Conservation (phyloP, 2,888 invertebrate species). For the Pogonocherus hispidulus region DNA sequence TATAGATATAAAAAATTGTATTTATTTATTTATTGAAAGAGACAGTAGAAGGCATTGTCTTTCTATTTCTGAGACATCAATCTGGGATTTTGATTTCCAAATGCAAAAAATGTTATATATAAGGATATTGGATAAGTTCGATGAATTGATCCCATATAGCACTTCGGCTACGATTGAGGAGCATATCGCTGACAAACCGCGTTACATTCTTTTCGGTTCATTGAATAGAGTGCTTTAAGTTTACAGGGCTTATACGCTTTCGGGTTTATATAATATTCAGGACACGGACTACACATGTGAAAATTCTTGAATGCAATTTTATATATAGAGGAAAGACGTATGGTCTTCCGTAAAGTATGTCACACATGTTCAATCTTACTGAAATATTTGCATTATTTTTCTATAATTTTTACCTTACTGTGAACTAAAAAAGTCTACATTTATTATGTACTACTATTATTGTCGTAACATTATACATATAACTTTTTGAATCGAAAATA, state of each 20-base stretch:
- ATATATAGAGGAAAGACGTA: slow-evolving; percentile 31
- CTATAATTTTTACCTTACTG: too few species aligned
- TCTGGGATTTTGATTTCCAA: not conserved
- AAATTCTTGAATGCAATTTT: slow-evolving; percentile 57
- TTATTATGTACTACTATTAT: too few species aligned
- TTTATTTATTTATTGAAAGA: too few species aligned
- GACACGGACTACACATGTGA: slow-evolving; percentile 55
- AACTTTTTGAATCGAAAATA: too few species aligned
- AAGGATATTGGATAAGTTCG: slow-evolving; percentile 16
- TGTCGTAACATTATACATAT: too few species aligned
- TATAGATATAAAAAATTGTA: too few species aligned
- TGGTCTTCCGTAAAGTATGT: not conserved
- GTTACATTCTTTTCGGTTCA: slow-evolving; percentile 63
- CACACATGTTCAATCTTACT: not conserved
- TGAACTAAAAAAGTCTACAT: too few species aligned
- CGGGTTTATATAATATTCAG: slow-evolving; percentile 52
- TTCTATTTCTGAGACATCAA: not conserved
- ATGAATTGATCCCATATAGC: slow-evolving; percentile 33
- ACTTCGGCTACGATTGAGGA: slow-evolving; percentile 48
- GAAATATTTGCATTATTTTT: too few species aligned
- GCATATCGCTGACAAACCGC: slow-evolving; percentile 60
- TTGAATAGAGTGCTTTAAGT: slow-evolving; percentile 63
- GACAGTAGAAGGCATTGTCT: too few species aligned
- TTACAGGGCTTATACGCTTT: slow-evolving; percentile 48
- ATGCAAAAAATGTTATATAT: slow-evolving; percentile 6